Evolutionary conservation across 2,113 vertebrate genomes (phyloP), one percentile per base, ranked within the genome.

Genomic region (Tenrec ecaudatus): DNA sequence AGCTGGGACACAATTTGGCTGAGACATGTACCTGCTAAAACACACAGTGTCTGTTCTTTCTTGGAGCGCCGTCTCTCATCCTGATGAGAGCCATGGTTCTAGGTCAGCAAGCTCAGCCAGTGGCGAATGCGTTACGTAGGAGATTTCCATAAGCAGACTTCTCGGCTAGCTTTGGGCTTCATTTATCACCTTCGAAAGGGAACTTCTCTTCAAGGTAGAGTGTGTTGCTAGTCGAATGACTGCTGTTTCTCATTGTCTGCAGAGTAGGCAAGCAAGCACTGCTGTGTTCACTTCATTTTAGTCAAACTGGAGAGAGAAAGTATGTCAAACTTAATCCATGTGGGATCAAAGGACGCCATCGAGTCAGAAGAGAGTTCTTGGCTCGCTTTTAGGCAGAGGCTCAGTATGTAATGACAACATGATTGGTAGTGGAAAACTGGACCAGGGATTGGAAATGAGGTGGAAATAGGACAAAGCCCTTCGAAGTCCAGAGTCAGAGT

Each of bases 81-180:
- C 29, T 92, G 68, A 53, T 53, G 29, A 76, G 47, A 33, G 73
- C 22, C 60, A 82, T 77, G 36, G 53, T 83, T 83, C 71, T 62
- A 53, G 78, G 12, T 86, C 86, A 53, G 33, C 33, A 90, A 64
- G 47, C 79, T 66, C 16, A 88, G 36, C 3, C 36, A 10, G 47
- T 71, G 87, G 53, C 64, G 31, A 87, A 81, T 94, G 64, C 64
- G 53, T 83, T 75, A 89, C 27, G 22, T 82, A 58, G 89, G 38
- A 40, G 66, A 80, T 77, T 90, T 94, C 53, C 68, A 71, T 58
- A 95, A 64, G 62, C 15, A 92, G 73, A 81, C 33, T 84, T 96
- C 84, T 78, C 53, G 91, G 5, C n/a, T 57, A 79, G 47, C 47
- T 53, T 53, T 53, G 9, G 38, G 31, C 33, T 93, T 71, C n/a